Conservation (phyloP, 2,113 vertebrate species). For the Brachyistius frenatus region DNA sequence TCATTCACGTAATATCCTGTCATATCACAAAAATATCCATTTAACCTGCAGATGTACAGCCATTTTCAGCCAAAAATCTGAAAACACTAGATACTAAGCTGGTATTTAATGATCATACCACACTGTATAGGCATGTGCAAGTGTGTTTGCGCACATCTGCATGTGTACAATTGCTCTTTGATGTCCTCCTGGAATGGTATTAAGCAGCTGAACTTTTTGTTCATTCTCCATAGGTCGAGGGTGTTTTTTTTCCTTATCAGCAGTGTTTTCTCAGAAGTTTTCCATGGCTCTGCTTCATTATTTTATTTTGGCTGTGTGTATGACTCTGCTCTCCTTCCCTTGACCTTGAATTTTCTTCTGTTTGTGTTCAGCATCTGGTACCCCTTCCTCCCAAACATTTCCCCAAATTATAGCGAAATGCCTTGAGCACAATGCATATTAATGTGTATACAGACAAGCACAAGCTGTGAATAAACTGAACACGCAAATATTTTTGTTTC, state of each 20-base stretch:
- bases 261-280: slow-evolving; percentile 21
- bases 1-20: background rate
- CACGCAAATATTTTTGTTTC: slow-evolving; percentile 59
- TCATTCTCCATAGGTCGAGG: background rate
- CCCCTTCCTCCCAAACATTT: slow-evolving; percentile 17
- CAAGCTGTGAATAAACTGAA: slow-evolving; percentile 52
- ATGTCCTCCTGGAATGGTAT: slow-evolving; percentile 11
- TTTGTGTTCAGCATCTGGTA: slow-evolving; percentile 33
- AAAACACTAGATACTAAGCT: background rate
- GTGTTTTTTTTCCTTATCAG: slow-evolving; percentile 10
- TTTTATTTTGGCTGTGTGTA: slow-evolving; percentile 26
- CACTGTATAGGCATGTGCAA: background rate
- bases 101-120: background rate
- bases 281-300: background rate
- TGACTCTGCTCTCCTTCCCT: slow-evolving; percentile 17
- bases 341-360: slow-evolving; percentile 40
- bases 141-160: background rate
- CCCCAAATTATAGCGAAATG: slow-evolving; percentile 43
- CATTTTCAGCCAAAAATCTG: background rate
- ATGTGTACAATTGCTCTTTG: background rate
- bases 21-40: too few species aligned
- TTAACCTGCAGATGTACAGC: background rate
- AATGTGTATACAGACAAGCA: slow-evolving; percentile 49
- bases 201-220: slow-evolving; percentile 10
- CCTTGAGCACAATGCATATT: slow-evolving; percentile 58